Base-by-base conservation (phyloP, 2,797 vertebrate genomes). In the Notoglanidium macrostoma region DNA sequence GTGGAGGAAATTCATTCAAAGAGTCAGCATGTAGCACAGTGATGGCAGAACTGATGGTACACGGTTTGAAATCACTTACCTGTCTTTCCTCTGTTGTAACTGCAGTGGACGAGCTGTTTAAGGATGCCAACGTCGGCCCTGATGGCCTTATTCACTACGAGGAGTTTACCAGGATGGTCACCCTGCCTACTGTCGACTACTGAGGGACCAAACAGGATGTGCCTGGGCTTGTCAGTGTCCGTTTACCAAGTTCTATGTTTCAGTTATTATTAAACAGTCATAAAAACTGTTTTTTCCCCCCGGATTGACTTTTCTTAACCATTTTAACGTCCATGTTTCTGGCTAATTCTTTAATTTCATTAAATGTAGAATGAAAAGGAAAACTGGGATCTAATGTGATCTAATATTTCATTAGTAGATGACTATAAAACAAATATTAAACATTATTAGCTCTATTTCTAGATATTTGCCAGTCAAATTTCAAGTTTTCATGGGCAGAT, bases 41-140 rank as follows among this genome's bases (percentile, higher is more conserved):
- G 17, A 67, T 2, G 1, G 17, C 65, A 17, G 32, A 35, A 35
- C 23, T 12, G 61, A 73, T 9, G 40, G 44, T 29, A 35, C 15
- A 59, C 0, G 40, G 14, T 46, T 29, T 49, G 3, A 29, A 67
- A 51, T 32, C 46, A 8, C 44, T 49, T 6, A 40, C 5, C 3
- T 0, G 0, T 29, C 32, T 46, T 29, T 72, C 63, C 11, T 78
- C 21, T 86, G 46, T 78, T 49, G 44, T 61, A 51, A n/a, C 90
- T 92, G 4, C 92, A 99, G 98, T 98, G 88, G 97, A 99, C 2
- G 96, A 97, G 2, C 96, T 99, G 92, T 97, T 99, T 84, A 96
- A 87, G 87, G 97, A 98, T 90, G 96, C 96, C 26, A 94, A 96
- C 5, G 84, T 99, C 3, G 96, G 95, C 46, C 93, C 95, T 0